Conservation (phyloP, 2,797 vertebrate genomes). For the Paratrypauchen microcephalus region DNA sequence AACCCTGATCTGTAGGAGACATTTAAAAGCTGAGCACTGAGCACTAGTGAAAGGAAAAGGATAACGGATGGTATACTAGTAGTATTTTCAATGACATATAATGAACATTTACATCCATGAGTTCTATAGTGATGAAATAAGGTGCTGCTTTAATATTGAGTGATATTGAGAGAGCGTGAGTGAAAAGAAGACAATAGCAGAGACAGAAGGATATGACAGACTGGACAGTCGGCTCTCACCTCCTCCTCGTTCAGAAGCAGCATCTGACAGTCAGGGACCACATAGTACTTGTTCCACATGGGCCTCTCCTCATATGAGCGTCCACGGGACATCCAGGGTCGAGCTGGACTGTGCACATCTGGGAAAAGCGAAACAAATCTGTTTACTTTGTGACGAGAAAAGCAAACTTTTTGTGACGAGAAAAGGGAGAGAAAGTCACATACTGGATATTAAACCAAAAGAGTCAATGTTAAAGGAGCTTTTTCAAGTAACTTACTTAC, state of each 20-base stretch:
- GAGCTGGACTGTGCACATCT: constrained; percentile 64
- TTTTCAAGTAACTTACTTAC: too few relatives aligned
- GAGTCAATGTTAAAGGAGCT: too few relatives aligned
- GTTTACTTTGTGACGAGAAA: too few relatives aligned
- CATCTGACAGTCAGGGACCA: constrained; percentile 75
- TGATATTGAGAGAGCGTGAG: not conserved
- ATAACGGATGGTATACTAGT: too few relatives aligned
- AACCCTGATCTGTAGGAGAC: too few relatives aligned
- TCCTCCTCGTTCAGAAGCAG: constrained; percentile 78
- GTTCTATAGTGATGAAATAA: not conserved
- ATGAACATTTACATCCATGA: not conserved
- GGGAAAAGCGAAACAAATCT: constrained; percentile 5
- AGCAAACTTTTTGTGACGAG: too few relatives aligned
- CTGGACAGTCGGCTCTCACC: constrained; percentile 49
- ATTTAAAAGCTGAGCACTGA: too few relatives aligned
- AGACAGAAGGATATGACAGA: constrained; percentile 48
- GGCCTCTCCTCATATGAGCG: constrained; percentile 69
- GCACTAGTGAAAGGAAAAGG: too few relatives aligned
- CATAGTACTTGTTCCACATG: constrained; percentile 76
- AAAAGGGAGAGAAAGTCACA: too few relatives aligned
- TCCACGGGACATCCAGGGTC: constrained; percentile 69
- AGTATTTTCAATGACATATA: too few relatives aligned
- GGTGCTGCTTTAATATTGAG: not conserved
- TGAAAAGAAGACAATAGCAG: constrained; percentile 17
- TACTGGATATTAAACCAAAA: too few relatives aligned